Base-by-base conservation (phyloP, 2,113 vertebrate genomes). In the Callipepla squamata region DNA sequence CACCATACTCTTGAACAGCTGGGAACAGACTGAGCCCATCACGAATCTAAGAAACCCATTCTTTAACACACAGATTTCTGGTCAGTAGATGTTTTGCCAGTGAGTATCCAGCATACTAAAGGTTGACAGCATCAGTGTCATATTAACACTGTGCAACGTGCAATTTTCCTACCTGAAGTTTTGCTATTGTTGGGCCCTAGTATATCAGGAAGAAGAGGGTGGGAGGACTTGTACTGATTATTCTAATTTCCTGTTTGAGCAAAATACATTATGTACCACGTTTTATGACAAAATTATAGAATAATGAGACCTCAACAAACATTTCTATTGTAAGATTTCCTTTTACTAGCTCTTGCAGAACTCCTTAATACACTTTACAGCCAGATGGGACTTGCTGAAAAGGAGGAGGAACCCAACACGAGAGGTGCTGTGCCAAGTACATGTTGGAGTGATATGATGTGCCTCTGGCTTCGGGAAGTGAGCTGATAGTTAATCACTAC, bases 241-340 rank as follows among this genome's bases (percentile, higher is more conserved):
- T 94, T 61, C 61, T 75, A 38, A 95, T 89, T 94, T 95, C 93
- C 6, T 0, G n/a, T 79, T 91, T 91, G 89, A 94, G 91, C 94
- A 87, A 87, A 94, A 94, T 77, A 76, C 50, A 70, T 87, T 65
- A 62, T 34, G 68, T 76, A 83, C 59, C 73, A 73, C 53, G 20
- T 87, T 92, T 94, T 92, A 87, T 81, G 75, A 87, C 58, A 82
- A 73, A 87, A 36, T 26, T 73, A 62, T 53, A 80, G 79, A 89
- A 87, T 50, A 48, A 45, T 58, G 62, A 85, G 72, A 55, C 55
- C 85, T 90, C 72, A 63, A 81, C 44, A 86, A 92, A 87, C 28
- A 3, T 57, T 94, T 82, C 75, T 87, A 5, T 72, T 63, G 63
- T 38, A 91, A 92, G 66, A 68, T 85, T 89, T 90, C 66, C 66